Evolutionary conservation across 2,888 invertebrate genomes (phyloP), one percentile per base, ranked within the genome.

Genomic region (Ectropis crepuscularia): DNA sequence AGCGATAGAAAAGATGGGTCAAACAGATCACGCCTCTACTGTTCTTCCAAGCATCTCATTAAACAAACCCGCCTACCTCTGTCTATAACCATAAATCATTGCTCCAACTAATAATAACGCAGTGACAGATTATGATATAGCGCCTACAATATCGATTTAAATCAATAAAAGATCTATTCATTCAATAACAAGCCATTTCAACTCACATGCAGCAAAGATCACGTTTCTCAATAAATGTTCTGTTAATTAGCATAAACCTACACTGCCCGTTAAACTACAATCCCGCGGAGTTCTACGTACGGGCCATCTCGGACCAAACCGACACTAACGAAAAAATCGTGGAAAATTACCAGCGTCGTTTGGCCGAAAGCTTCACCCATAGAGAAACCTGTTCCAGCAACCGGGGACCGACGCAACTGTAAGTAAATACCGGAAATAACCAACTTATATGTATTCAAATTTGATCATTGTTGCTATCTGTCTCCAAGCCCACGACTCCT

Each of bases 251-350:
- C 70, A 84, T 96, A 75, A 94, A 94, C 57, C 92, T 95, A 6
- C 79, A 83, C 36, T 95, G 96, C 78, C 97, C 98, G 0, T 80
- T 89, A 16, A 95, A 95, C 70, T 98, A 95, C 87, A 98, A 98
- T 83, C 96, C 96, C 5, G 97, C 97, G 0, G 98, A 98, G 84
- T 97, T 96, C 85, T 97, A 96, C 84, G 95, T 98, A n/a, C 89
- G 82, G 63, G 82, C 83, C 0, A 83, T 92, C n/a, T 91, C 89
- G 0, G 70, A 72, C 58, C 71, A 72, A 39, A 76, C 59, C 37
- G 67, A 53, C 48, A 62, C 45, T 11, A 63, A 73, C 12, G 73
- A 79, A 39, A 79, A 73, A 69, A 73, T 87, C 4, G 66, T 79
- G 73, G 81, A 84, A 72, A 77, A 73, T 50, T 75, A 79, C 69